Evolutionary conservation across 2,888 invertebrate genomes (phyloP), one percentile per base, ranked within the genome.

Genomic region (Zygogramma bicolorata): DNA sequence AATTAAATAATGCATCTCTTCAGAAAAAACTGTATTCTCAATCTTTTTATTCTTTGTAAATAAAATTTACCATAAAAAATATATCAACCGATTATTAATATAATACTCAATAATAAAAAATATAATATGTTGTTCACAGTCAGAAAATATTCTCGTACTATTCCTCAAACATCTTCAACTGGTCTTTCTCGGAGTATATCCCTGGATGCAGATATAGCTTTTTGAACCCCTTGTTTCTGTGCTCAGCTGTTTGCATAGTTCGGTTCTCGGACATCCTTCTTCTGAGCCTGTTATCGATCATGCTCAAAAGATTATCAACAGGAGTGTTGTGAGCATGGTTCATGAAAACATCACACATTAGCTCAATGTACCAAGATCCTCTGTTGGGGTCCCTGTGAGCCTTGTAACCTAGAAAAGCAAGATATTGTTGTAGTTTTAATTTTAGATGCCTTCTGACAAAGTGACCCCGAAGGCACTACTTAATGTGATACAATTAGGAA

Each of bases 331-430:
- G 90, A 13, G 93, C 92, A 82, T 90, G 88, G 75, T 88, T 87
- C 80, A 92, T 92, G 85, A 93, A 91, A 78, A 90, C 88, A 79
- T 90, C 85, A 85, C 93, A 93, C 79, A 94, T 87, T 75, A 88
- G 86, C 83, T 91, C 90, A 78, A 94, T 91, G 85, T 92, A 93
- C 93, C 93, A 93, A 49, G 92, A 91, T 49, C 94, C 94, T 20
- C 81, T 79, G 29, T 85, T 75, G 7, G 84, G 80, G 86, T 93
- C 92, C 67, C 93, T 90, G 82, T 90, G 89, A 0, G 93, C 90
- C 77, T 88, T 88, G 81, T 87, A 88, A 5, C 91, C 91, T 91
- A 38, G 46, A 68, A n/a, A n/a, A n/a, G n/a, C n/a, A n/a, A n/a
- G n/a, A n/a, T n/a, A n/a, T n/a, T n/a, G n/a, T n/a, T n/a, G 59